Evolutionary conservation across 2,888 invertebrate genomes (phyloP).

Genomic region (Acleris cristana): DNA sequence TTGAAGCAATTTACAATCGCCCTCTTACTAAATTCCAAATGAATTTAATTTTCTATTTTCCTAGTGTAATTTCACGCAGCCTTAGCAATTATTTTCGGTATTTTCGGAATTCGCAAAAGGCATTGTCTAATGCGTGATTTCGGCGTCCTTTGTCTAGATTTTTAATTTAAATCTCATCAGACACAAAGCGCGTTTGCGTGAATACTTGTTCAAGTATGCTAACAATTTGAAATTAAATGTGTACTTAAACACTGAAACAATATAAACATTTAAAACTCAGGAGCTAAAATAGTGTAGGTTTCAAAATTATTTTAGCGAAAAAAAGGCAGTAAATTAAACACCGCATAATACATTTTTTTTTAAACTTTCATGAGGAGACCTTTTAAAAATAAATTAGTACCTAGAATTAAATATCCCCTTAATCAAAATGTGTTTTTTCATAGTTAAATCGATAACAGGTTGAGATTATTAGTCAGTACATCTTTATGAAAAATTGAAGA

Average conservation of each 20-base stretch:
- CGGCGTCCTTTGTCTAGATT: constrained; percentile 32
- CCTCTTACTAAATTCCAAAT: not conserved
- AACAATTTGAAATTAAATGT: constrained; percentile 16
- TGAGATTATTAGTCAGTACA: too few relatives aligned
- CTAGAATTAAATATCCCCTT: too few relatives aligned
- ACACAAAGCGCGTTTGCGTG: constrained; percentile 23
- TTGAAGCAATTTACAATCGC: too few relatives aligned
- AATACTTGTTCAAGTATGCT: constrained; percentile 20
- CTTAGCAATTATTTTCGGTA: constrained; percentile 12
- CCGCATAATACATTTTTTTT: too few relatives aligned
- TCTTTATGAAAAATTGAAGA: too few relatives aligned
- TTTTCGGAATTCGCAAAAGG: constrained; percentile 14
- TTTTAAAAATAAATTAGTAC: too few relatives aligned
- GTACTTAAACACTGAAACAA: not conserved
- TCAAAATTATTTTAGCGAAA: too few relatives aligned
- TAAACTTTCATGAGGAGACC: too few relatives aligned
- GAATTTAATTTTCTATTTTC: not conserved
- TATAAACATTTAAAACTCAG: not conserved
- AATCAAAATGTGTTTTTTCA: too few relatives aligned
- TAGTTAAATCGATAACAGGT: too few relatives aligned
- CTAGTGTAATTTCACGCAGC: constrained; percentile 18
- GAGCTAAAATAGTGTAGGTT: not conserved
- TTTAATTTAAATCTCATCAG: constrained; percentile 25
- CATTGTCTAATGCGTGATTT: constrained; percentile 13
- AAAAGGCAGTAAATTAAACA: too few relatives aligned